Base-by-base conservation (phyloP, 2,888 invertebrate species). In the Plagiodera versicolora region DNA sequence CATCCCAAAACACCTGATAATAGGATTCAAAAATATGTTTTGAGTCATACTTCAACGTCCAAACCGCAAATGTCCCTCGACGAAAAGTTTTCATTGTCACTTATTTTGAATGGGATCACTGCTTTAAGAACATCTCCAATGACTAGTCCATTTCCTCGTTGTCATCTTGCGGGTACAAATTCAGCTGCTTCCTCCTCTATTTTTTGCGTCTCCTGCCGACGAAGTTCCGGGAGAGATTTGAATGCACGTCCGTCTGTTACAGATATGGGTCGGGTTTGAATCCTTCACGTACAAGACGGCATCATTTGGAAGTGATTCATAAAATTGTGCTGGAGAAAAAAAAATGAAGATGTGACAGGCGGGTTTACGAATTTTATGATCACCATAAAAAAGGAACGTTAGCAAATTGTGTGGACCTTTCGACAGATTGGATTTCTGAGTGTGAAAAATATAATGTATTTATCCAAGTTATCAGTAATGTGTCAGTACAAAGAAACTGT, bases 211-310 rank as follows among this genome's bases (percentile, higher is more conserved):
- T 39, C 14, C 39, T 3, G 14, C 10, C n/a, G 14, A 14, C 14
- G 2, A 9, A 39, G 14, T 39, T 39, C 39, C 39, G 39, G n/a
- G 8, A 39, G 6, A 39, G 39, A 39, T n/a, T 14, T 3, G 11
- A 39, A n/a, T 39, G 39, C 39, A 39, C 14, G 39, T 39, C 39
- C 39, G 39, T 39, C 39, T 39, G 39, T 39, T 39, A 39, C 39
- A 39, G 39, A 39, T 39, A 39, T 14, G 14, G 39, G 39, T 39
- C 39, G n/a, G 39, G 39, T 39, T 39, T 14, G 39, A 39, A 39
- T 39, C n/a, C 14, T 39, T 1, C 14, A 39, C 14, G 39, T n/a
- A 39, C 14, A 39, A 10, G 39, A 39, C 14, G 39, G 39, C 39
- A 11, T 39, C 39, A 14, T 39, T 39, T 39, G 14, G 39, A 39